Evolutionary conservation across 2,113 vertebrate genomes (phyloP), one percentile per base, ranked within the genome.

Genomic region (Asarcornis scutulata): DNA sequence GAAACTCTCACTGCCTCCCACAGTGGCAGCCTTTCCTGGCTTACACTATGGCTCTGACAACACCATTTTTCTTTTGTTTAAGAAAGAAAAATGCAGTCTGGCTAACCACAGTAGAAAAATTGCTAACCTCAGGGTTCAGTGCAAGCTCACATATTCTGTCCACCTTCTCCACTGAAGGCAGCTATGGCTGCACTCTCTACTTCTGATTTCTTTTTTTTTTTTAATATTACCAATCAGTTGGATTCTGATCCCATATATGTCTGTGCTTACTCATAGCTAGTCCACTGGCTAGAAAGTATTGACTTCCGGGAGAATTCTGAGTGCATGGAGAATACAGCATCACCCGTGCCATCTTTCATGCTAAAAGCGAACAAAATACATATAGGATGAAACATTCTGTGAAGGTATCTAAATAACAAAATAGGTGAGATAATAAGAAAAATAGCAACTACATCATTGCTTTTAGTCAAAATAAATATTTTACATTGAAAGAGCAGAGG

Each of bases 401-500:
- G 15, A 40, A 38, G 21, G 6, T 8, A 60, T 58, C 68, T 78
- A 60, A 94, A 40, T 1, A 62, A 60, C 36, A 86, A 38, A 80
- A 40, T 7, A 71, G 9, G 14, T 23, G 55, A 72, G 38, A 40
- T 5, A 31, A 68, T 76, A 48, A 63, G 42, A 93, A 88, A 62
- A 88, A 84, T 56, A 89, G 80, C 15, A 86, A 59, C 31, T 77
- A 20, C 17, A 74, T 48, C 32, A 44, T 15, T 78, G 53, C 5
- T 34, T 64, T 86, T 87, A 36, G 56, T 75, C 34, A 69, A 83
- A 91, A 68, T 67, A 95, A 86, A 59, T 90, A 59, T 78, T 91
- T 91, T 66, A 42, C 4, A 5, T 21, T 90, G 17, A 36, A 86
- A 92, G 31, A 25, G 31, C 36, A 76, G 64, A 88, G 78, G 17